Evolutionary conservation across 2,797 vertebrate species (phyloP).

Genomic region (Onychomys leucogaster): DNA sequence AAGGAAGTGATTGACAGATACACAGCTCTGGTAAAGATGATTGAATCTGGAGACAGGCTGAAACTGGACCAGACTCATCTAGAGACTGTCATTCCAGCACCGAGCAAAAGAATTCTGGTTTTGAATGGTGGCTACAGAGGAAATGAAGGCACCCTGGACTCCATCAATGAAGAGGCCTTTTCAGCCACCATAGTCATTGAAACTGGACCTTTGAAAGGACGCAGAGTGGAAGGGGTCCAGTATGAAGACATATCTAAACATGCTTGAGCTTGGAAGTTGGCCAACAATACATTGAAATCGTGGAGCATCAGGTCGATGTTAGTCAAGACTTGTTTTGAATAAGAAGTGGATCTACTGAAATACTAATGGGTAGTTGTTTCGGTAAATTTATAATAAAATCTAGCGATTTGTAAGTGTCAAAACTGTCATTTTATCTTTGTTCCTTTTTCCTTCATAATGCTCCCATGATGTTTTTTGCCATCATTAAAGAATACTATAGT

Average conservation of each 20-base stretch:
- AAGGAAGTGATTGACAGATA: conserved; percentile 95
- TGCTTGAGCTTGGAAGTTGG: conserved; percentile 86
- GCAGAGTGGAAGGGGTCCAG: conserved; percentile 91
- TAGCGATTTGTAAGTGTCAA: conserved; percentile 70
- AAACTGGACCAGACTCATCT: conserved; percentile 98
- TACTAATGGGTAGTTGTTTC: conserved; percentile 66
- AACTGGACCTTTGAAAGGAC: conserved; percentile 94
- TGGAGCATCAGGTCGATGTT: conserved; percentile 78
- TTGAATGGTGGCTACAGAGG: conserved; percentile 94
- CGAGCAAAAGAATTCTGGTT: conserved; percentile 95
- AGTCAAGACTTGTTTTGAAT: conserved; percentile 78
- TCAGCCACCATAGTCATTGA: conserved; percentile 93
- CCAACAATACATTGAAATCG: conserved; percentile 68
- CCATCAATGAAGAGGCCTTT: conserved; percentile 95
- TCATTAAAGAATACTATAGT: conserved; percentile 74
- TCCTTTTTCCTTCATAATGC: conserved; percentile 73
- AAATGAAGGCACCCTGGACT: conserved; percentile 93
- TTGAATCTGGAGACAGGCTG: conserved; percentile 96
- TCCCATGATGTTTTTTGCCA: conserved; percentile 54
- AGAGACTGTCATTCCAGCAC: conserved; percentile 97
- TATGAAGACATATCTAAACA: conserved; percentile 99
- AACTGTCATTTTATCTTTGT: conserved; percentile 55
- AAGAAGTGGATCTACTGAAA: conserved; percentile 82
- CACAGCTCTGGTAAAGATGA: conserved; percentile 94
- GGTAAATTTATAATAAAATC: conserved; percentile 71